Base-by-base conservation (phyloP, 2,113 vertebrate genomes). In the Osmerus mordax region DNA sequence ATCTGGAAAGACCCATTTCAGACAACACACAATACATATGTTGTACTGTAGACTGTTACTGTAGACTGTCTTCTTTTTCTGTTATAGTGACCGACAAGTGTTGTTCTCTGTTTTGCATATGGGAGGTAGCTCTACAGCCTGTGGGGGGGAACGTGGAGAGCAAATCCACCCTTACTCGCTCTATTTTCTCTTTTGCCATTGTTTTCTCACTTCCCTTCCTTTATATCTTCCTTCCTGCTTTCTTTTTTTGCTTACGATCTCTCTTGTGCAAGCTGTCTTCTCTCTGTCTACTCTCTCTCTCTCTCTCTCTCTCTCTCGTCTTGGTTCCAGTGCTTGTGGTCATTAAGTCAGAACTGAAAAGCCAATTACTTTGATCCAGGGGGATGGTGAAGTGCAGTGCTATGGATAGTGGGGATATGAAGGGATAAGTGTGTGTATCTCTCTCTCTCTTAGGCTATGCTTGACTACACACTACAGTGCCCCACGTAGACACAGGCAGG, bases 341-440 rank as follows among this genome's bases (percentile, higher is more conserved):
- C 32, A 65, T 65, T 65, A 65, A 41, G 18, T 41, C 32, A 36
- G 63, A 65, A 65, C 32, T 65, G 29, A 15, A 36, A n/a, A 65
- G 36, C 29, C 63, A 65, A 65, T 65, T 65, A 41, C 28, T 41
- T 65, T 65, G 63, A 65, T 65, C 29, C 63, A 65, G 32, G n/a
- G 63, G 63, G 29, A 41, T 25, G 32, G 29, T 65, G 63, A 65
- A 36, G 18, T 65, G 63, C 63, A 36, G 63, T 21, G 32, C 29
- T n/a, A 65, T 18, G 63, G 63, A 65, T 32, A 65, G 63, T 65
- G 32, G 18, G 32, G 62, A 64, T 64, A 64, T 32, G 29, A 64
- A 64, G 29, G 18, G 63, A 47, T 36, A n/a, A 36, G 29, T n/a
- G 19, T n/a, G 9, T 65, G 62, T 32, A 2, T 29, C 3, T 65